Conservation (phyloP, 92 coral and sea anemone genomes). For the Siderastrea siderea region DNA sequence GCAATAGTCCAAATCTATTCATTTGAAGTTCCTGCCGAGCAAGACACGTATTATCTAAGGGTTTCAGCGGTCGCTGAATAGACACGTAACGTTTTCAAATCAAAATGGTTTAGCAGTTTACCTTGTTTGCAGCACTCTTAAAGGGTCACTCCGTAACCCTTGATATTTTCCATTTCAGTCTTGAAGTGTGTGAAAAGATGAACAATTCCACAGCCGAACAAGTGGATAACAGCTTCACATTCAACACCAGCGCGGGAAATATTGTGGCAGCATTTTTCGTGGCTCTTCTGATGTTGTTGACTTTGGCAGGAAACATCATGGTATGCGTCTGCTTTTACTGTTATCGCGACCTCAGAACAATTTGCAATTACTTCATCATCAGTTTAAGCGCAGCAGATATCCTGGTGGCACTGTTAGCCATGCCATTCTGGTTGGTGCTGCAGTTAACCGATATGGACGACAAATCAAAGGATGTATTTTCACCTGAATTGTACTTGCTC, state of each 20-base stretch:
- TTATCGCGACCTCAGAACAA: conserved; percentile 82
- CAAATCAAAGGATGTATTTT: conserved; percentile 41
- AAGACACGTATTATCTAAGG: not conserved
- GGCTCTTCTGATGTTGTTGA: conserved; percentile 82
- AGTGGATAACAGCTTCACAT: conserved; percentile 15
- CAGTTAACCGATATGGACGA: conserved; percentile 71
- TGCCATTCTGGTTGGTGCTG: conserved; percentile 92
- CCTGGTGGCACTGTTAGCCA: conserved; percentile 88
- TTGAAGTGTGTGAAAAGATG: conserved; percentile 35
- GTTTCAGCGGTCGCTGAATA: not conserved
- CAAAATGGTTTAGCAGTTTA: not conserved
- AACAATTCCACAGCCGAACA: conserved; percentile 36
- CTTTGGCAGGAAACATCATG: conserved; percentile 84
- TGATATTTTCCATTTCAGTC: conserved; percentile 5
- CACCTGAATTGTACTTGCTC: conserved; percentile 56
- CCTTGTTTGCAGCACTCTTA: too few species aligned
- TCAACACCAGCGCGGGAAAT: conserved; percentile 70
- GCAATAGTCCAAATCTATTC: not conserved
- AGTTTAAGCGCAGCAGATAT: conserved; percentile 93
- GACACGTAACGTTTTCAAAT: not conserved
- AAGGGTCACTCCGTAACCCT: too few species aligned
- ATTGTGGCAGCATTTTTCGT: conserved; percentile 83
- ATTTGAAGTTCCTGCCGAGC: not conserved
- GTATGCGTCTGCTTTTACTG: conserved; percentile 90
- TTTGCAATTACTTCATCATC: conserved; percentile 95